phyloP scores from a whole-genome alignment of 1,140 invertebrate genomes.

The Bombus confusus region DNA sequence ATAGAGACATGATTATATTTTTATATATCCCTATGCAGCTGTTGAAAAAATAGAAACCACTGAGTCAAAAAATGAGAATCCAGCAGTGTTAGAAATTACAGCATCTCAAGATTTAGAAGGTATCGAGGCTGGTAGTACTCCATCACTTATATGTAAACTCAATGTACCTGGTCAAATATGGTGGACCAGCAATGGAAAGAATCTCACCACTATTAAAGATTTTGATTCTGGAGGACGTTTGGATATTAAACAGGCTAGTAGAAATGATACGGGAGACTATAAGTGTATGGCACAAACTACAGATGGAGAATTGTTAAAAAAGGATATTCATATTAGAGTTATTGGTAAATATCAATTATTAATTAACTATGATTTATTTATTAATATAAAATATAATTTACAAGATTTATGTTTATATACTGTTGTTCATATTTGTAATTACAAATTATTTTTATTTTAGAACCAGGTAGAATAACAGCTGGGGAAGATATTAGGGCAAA shows the following conservation, averaged over 20 bases:
- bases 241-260: slow-evolving; percentile 81
- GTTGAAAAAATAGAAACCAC: slow-evolving; percentile 59
- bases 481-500: slow-evolving; percentile 81
- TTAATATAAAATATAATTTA: too few species aligned
- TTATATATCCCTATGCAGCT: slow-evolving; percentile 55
- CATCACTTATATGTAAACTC: slow-evolving; percentile 73
- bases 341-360: slow-evolving; percentile 70
- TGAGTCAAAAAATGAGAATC: slow-evolving; percentile 58
- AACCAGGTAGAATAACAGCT: slow-evolving; percentile 81
- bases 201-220: slow-evolving; percentile 78
- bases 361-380: background rate
- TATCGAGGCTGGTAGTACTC: slow-evolving; percentile 80
- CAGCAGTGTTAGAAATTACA: slow-evolving; percentile 66
- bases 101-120: slow-evolving; percentile 75
- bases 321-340: slow-evolving; percentile 77
- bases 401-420: background rate
- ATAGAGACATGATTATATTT: slow-evolving; percentile 1
- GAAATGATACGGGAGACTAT: slow-evolving; percentile 83
- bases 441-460: slow-evolving; percentile 65
- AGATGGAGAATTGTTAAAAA: slow-evolving; percentile 73
- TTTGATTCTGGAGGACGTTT: slow-evolving; percentile 74
- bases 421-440: background rate
- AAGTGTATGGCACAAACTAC: slow-evolving; percentile 80
- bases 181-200: slow-evolving; percentile 75
- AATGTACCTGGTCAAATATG: slow-evolving; percentile 73